Base-by-base conservation (phyloP, 2,797 vertebrate genomes). In the Hozukius guyotensis region DNA sequence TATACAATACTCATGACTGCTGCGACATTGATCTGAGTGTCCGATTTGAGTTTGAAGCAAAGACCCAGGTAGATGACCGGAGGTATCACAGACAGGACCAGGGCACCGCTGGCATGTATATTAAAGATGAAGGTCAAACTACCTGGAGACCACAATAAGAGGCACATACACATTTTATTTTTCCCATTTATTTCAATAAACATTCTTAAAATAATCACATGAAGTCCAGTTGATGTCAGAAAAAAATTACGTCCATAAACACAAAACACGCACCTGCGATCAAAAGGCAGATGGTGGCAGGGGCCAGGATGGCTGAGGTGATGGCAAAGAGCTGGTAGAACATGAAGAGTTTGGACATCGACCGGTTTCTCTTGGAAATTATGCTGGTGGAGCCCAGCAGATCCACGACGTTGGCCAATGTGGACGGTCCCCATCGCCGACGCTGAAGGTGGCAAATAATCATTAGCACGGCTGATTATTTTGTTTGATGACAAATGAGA, bases 351-450 rank as follows among this genome's bases (percentile, higher is more conserved):
- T 84, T 94, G 38, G 95, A 96, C 24, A 96, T 94, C 11, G 94
- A 95, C 0, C 71, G 9, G 83, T 96, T 96, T 73, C 13, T 95
- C 59, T 82, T 82, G 68, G 92, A 80, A 10, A 94, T 83, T 2
- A 71, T 2, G 3, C 2, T 29, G 42, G 88, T 87, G n/a, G 84
- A 59, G 3, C 94, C 85, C 24, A 96, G 83, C 29, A 96, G 85
- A 49, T 96, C 93, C 1, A 93, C 72, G 11, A 94, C 73, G 52
- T 96, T 96, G 73, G 94, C 94, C 92, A 96, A 72, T 5, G 96
- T 96, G 32, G 96, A 96, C 0, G 96, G 95, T 0, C 93, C 94
- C 96, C 96, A 96, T 49, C 95, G 92, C 0, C 92, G 89, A 8
- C 96, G 93, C 90, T 92, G 56, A 9, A 22, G 3, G 27, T 7